Conservation (phyloP, 2,113 vertebrate genomes). For the Cercopithecus mona region DNA sequence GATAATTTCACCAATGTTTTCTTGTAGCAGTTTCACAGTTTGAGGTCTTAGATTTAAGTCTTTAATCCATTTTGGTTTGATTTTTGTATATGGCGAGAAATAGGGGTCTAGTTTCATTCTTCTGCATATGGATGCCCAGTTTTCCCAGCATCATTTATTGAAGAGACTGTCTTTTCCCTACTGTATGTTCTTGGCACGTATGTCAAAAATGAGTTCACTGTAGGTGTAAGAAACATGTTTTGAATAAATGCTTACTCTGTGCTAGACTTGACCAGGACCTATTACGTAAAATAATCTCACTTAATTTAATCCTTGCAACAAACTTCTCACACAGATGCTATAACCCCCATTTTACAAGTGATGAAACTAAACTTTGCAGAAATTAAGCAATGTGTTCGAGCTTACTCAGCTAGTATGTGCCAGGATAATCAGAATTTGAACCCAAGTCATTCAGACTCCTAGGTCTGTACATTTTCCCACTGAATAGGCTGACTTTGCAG, state of each 20-base stretch:
- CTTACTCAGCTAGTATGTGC: neutral
- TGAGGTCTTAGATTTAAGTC: no score
- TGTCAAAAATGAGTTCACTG: no score
- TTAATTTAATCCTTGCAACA: constrained; percentile 16
- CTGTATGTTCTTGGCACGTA: no score
- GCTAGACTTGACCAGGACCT: neutral
- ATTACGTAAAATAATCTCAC: neutral
- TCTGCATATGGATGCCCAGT: no score
- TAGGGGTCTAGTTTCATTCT: no score
- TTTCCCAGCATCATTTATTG: no score
- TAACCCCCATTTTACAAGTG: neutral
- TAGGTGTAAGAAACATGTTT: neutral
- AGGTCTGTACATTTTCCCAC: neutral
- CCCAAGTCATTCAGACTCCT: neutral
- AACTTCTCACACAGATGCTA: neutral
- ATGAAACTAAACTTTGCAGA: neutral
- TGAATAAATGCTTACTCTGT: neutral
- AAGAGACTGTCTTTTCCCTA: no score
- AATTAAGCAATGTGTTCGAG: neutral
- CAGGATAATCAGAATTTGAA: neutral
- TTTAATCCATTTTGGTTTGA: no score
- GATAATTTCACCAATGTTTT: no score
- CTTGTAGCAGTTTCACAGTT: no score
- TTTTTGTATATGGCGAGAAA: no score
- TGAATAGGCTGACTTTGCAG: neutral